Base-by-base conservation (phyloP, 2,797 vertebrate species). In the Alectoris magna region DNA sequence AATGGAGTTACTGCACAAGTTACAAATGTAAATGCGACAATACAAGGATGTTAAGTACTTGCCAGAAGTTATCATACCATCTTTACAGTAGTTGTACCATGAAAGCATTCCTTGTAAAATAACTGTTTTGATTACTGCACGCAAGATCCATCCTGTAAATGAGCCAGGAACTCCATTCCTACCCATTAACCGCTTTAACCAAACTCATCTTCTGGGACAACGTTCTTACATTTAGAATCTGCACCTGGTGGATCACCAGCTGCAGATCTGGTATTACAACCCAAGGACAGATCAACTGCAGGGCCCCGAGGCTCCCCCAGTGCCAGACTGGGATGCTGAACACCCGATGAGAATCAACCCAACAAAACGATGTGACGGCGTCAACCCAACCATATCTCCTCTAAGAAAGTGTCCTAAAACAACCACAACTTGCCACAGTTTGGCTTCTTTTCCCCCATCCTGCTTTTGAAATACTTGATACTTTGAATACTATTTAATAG, bases 221-320 rank as follows among this genome's bases (percentile, higher is more conserved):
- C 13, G 11, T 27, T 51, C 41, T 36, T 34, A 29, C 27, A 59
- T 38, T 63, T 26, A 43, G 55, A 43, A 92, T 36, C 15, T 43
- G 51, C 49, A 53, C 5, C 10, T 14, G 9, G 31, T 36, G 64
- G 36, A 31, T 34, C 5, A 27, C 2, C 3, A 81, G 43, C 11
- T 3, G 3, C 1, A 41, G 21, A 39, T 31, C 5, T 18, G 43
- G 2, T 8, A 19, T 0, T 2, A 8, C 7, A 82, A 49, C 15
- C 56, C 10, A 63, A 60, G 60, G 58, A 21, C 26, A 22, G 4
- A 74, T 21, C 70, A 78, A 16, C 14, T 27, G 31, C 6, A 26
- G 43, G 17, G 14, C 60, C 34, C 6, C 14, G 11, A 10, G 58
- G 39, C 5, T 67, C 46, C 71, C 64, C 12, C 68, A 64, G 21